Base-by-base conservation (phyloP, 2,797 vertebrate species). In the Myripristis murdjan region DNA sequence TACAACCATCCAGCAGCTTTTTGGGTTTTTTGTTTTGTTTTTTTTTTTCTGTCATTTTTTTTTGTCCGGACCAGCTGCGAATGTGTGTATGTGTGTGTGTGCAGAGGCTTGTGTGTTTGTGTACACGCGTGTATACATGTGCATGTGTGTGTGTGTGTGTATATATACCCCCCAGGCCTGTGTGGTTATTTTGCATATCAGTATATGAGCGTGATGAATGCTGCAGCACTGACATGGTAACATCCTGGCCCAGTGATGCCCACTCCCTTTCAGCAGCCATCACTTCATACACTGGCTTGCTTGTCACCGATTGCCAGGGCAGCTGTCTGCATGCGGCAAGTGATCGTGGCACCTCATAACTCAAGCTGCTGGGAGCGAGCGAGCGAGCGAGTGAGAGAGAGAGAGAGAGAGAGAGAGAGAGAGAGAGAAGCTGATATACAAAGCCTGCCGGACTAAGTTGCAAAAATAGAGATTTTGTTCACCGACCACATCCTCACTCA, bases 241-340 rank as follows among this genome's bases (percentile, higher is more conserved):
- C 52, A 22, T 62, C 51, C 41, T 64, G 24, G 41, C 37, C 35
- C 14, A n/a, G 22, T 55, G 66, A 64, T 73, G 63, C 41, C 18
- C 37, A n/a, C 44, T 49, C 52, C 67, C 22, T 8, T 51, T 44
- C 69, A 65, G 61, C 52, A 65, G 60, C 24, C 41, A 33, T 76
- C 23, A 43, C 69, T 72, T 65, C 58, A 46, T 83, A 12, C 75
- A 60, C 79, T 58, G 70, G 49, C 74, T 82, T 73, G 52, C 64
- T 83, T 80, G 78, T 81, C 76, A 71, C 49, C 55, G 82, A 89
- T 75, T 90, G 84, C 87, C 78, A 75, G 62, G 62, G 67, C 91
- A 91, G 91, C 91, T 92, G 91, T 87, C 73, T 79, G 72, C 73
- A 66, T 71, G 65, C 43, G 73, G 75, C 85, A 86, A 78, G 87